phyloP scores from a whole-genome alignment of 1,140 invertebrate genomes.

The Drosophila setifemur region DNA sequence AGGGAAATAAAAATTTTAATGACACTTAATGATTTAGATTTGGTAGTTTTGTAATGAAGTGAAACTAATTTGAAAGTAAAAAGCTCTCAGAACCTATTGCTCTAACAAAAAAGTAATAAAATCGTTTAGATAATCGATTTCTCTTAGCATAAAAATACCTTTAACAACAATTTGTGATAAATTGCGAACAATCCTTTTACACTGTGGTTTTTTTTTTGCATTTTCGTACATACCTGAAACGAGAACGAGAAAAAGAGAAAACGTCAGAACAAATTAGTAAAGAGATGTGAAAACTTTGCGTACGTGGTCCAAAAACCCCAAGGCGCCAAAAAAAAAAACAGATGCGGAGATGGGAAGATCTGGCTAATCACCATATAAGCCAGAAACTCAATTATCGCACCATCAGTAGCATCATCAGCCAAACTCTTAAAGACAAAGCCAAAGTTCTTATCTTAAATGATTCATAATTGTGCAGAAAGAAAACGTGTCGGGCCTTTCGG shows the following conservation, averaged over 20 bases:
- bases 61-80: no score
- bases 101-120: no score
- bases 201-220: slow-evolving; percentile 5
- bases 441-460: slow-evolving; percentile 51
- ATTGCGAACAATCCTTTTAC: background rate
- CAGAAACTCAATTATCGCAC: slow-evolving; percentile 26
- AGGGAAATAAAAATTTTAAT: background rate
- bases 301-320: slow-evolving; percentile 40
- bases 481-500: slow-evolving; percentile 15
- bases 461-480: slow-evolving; percentile 53
- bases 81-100: background rate
- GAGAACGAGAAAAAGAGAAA: slow-evolving; percentile 42
- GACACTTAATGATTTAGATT: background rate
- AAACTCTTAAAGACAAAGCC: slow-evolving; percentile 6
- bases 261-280: slow-evolving; percentile 42
- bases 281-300: slow-evolving; percentile 33
- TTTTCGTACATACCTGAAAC: slow-evolving; percentile 50
- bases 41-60: no score
- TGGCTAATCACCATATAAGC: slow-evolving; percentile 40
- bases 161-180: background rate
- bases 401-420: slow-evolving; percentile 28
- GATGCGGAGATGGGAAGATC: background rate
- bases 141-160: background rate
- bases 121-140: background rate
- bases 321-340: no score